Base-by-base conservation (phyloP, 1,140 invertebrate genomes). In the Charaxes varanes region DNA sequence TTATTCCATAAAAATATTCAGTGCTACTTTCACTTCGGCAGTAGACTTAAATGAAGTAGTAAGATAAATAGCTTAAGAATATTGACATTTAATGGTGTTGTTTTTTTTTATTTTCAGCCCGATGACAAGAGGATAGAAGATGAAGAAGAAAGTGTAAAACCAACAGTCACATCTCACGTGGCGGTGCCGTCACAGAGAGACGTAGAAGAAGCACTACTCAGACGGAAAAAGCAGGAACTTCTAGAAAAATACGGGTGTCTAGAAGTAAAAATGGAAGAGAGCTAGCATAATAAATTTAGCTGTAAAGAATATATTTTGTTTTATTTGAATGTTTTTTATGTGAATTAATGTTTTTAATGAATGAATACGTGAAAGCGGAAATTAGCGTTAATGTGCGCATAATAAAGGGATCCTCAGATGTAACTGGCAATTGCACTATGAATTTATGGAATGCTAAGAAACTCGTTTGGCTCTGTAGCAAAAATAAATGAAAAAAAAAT, bases 171-270 rank as follows among this genome's bases (percentile, higher is more conserved):
- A n/a, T 90, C 93, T 3, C 93, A 95, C 62, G 93, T 96, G 31
- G 88, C 93, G 5, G 93, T 97, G 28, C 95, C 95, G 0, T 91
- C 92, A 8, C 95, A 97, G 64, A 89, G 92, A 69, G 94, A 97
- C 56, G 91, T 99, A 32, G 94, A 98, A 70, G 91, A 95, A 61
- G 96, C 95, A 0, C 82, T 99, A 16, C 82, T 99, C 0, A 86
- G 88, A 50, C 89, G 94, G 54, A 94, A 95, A 69, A 98, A 99
- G 72, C 90, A 92, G 77, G 95, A 98, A 76, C 77, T 98, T 11
- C 58, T 98, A 26, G 90, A 93, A 53, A 91, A 90, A 85, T 93
- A 93, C 65, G 89, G 87, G 2, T 85, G 80, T 37, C 30, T 80
- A 18, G 78, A 85, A 37, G 71, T 82, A 7, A 84, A 85, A 40